phyloP scores from a whole-genome alignment of 1,140 invertebrate species.

The Planococcus citri region DNA sequence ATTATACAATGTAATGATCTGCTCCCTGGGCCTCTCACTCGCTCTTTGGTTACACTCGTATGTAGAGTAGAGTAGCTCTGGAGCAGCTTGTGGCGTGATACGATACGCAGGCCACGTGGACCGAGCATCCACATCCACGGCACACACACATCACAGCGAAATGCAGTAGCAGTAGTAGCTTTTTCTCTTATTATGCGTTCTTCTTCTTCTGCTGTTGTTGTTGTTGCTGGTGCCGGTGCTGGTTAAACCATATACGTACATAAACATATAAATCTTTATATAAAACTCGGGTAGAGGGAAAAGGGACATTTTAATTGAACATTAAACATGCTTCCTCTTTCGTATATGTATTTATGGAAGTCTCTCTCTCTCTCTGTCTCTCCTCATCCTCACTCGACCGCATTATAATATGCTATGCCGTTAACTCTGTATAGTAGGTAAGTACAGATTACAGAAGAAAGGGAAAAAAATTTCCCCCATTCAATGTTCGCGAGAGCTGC shows the following conservation, averaged over 20 bases:
- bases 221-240: too few relatives aligned
- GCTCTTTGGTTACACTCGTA: too few relatives aligned
- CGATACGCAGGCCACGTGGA: neutral
- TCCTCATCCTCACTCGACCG: neutral
- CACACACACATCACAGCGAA: neutral
- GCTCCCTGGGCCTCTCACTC: too few relatives aligned
- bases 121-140: neutral
- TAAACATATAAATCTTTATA: neutral
- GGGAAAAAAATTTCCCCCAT: neutral
- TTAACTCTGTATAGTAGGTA: too few relatives aligned
- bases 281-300: neutral
- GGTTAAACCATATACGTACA: neutral
- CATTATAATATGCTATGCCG: neutral
- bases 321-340: conserved; percentile 7
- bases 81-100: too few relatives aligned
- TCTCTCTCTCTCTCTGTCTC: neutral
- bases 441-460: too few relatives aligned
- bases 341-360: neutral
- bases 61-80: too few relatives aligned
- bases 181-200: neutral
- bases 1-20: too few relatives aligned
- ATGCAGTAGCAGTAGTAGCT: neutral
- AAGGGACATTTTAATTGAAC: conserved; percentile 7
- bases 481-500: too few relatives aligned
- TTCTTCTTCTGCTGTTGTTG: too few relatives aligned